Evolutionary conservation across 2,113 vertebrate genomes (phyloP).

Genomic region (Glaucomys volans): DNA sequence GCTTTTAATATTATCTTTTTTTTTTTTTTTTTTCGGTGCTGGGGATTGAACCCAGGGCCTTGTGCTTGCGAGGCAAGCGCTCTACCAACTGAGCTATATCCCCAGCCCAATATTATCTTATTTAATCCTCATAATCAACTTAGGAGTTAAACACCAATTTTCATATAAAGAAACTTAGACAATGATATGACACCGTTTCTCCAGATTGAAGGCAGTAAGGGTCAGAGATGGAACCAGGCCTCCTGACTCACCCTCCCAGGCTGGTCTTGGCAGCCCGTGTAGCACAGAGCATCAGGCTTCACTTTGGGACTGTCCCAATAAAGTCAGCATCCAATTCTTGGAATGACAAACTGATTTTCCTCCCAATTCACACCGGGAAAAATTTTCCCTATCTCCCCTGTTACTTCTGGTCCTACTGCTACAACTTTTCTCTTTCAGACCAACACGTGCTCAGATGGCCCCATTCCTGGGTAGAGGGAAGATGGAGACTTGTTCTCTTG

Average conservation of each 20-base stretch:
- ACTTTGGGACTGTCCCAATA: not conserved
- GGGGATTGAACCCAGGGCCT: too few relatives aligned
- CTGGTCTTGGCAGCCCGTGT: not conserved
- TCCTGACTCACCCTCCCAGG: not conserved
- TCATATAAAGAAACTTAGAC: not conserved
- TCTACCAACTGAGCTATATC: too few relatives aligned
- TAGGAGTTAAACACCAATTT: not conserved
- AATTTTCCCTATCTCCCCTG: not conserved
- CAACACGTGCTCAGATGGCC: not conserved
- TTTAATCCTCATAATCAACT: not conserved
- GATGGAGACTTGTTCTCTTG: not conserved
- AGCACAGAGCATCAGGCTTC: rapidly evolving
- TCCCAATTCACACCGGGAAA: not conserved
- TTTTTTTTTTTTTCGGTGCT: too few relatives aligned
- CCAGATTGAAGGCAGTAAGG: not conserved
- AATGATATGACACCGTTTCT: not conserved
- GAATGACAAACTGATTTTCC: not conserved
- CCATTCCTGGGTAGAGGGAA: not conserved
- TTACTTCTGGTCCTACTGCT: not conserved
- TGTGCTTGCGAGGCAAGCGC: too few relatives aligned
- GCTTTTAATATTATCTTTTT: not conserved
- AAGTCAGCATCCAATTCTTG: not conserved
- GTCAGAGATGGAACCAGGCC: not conserved
- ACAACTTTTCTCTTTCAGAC: not conserved
- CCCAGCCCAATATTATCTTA: too few relatives aligned